Percentiles rank a stretch among this genome's conserved stretches.
phyloP scores from a whole-genome alignment of 2,888 invertebrate species.

The Sycophila texana region DNA sequence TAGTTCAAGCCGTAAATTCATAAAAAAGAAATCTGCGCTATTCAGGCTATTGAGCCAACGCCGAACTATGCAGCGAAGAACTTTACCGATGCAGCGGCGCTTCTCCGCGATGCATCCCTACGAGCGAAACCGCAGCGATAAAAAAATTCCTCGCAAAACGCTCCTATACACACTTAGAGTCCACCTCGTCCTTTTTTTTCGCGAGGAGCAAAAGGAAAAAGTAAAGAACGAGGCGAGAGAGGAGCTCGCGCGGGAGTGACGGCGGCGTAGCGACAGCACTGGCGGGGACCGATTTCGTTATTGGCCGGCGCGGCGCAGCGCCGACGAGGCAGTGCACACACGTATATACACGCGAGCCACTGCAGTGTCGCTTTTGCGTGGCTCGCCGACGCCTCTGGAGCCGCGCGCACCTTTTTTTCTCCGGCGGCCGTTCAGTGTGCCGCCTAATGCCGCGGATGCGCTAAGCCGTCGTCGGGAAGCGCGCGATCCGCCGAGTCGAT shows the following conservation, averaged over 20 bases:
- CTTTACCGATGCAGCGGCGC: neutral
- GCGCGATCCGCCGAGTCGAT: conserved; percentile 1
- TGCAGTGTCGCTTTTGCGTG: neutral
- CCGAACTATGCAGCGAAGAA: too few relatives aligned
- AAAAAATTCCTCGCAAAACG: neutral
- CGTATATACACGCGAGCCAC: neutral
- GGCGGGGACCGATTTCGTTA: conserved; percentile 30
- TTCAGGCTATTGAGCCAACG: too few relatives aligned
- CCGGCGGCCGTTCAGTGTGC: conserved; percentile 35
- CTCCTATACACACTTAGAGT: neutral
- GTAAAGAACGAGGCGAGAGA: neutral
- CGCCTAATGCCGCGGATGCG: conserved; percentile 36
- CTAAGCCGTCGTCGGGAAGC: too few relatives aligned
- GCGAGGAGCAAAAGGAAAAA: neutral
- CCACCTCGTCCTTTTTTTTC: neutral
- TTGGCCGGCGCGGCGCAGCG: neutral
- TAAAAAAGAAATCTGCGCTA: too few relatives aligned
- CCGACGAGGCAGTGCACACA: neutral
- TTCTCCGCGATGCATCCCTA: neutral
- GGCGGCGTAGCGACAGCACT: conserved; percentile 20
- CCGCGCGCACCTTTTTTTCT: conserved; percentile 29
- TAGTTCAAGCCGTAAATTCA: too few relatives aligned
- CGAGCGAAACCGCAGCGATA: neutral
- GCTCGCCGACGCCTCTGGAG: neutral
- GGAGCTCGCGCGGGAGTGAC: conserved; percentile 3